phyloP scores from a whole-genome alignment of 1,140 invertebrate genomes.

The Pomacea maculata region DNA sequence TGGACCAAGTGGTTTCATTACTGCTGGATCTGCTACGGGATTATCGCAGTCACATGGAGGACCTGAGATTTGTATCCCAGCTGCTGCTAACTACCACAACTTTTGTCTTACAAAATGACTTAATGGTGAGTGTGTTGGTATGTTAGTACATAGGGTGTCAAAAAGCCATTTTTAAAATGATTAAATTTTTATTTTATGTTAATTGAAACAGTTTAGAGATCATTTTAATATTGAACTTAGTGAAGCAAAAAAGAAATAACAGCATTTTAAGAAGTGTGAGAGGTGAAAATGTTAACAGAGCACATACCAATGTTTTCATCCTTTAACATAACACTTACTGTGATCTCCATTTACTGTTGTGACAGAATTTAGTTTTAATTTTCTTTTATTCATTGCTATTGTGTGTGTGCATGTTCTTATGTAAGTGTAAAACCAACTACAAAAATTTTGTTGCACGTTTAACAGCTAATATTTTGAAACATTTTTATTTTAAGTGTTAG shows the following conservation, averaged over 20 bases:
- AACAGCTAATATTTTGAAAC: neutral
- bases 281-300: neutral
- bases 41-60: slow-evolving; percentile 5
- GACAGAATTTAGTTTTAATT: neutral
- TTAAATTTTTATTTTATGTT: neutral
- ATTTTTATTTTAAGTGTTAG: neutral
- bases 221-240: neutral
- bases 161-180: neutral
- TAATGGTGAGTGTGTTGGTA: slow-evolving; percentile 26
- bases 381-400: neutral
- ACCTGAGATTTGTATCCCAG: slow-evolving; percentile 15
- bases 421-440: neutral
- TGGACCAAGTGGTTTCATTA: slow-evolving; percentile 29
- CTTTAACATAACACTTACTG: neutral
- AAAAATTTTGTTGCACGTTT: neutral
- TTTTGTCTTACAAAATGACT: slow-evolving; percentile 28
- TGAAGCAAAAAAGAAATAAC: neutral
- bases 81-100: slow-evolving; percentile 31
- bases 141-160: neutral
- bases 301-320: neutral
- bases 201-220: neutral
- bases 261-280: neutral
- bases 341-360: neutral
- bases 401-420: neutral
- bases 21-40: slow-evolving; percentile 33